These are phyloP conservation scores for Sibirionetta formosa DNA, from an alignment of 2,797 vertebrate genomes.

Conservation along the genomic window DNA sequence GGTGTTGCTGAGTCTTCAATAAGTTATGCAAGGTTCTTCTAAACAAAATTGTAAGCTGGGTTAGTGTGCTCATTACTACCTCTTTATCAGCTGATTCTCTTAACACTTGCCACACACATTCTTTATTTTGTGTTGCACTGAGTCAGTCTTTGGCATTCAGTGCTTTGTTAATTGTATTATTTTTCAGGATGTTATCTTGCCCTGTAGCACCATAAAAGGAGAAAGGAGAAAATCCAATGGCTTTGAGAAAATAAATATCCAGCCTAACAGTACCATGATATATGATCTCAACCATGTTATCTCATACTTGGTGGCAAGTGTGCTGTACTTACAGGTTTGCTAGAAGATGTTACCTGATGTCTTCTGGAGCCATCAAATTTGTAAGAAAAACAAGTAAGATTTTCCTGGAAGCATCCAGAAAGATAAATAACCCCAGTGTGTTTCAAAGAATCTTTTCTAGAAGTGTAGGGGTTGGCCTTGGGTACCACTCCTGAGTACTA, in stretches of 20 bases:
- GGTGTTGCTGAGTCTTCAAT: not conserved
- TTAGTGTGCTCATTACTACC: not conserved
- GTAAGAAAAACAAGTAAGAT: not conserved
- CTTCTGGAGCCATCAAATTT: not conserved
- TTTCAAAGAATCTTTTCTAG: not conserved
- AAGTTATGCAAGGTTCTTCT: not conserved
- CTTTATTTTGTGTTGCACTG: not conserved
- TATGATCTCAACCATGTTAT: not conserved
- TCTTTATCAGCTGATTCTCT: not conserved
- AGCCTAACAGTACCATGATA: not conserved
- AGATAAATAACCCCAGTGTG: not conserved
- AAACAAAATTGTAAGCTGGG: not conserved
- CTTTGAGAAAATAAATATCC: not conserved
- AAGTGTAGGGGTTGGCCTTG: not conserved
- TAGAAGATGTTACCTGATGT: not conserved
- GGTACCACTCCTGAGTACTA: not conserved
- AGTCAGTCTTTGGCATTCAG: not conserved
- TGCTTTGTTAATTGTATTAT: not conserved
- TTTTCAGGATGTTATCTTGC: slow-evolving; percentile 7
- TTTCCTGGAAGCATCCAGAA: not conserved
- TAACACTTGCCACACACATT: not conserved
- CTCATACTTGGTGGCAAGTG: not conserved
- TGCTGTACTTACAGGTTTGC: not conserved
- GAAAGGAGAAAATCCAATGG: not conserved
- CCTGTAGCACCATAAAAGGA: not conserved